Base-by-base conservation (phyloP, 2,797 vertebrate species). In the Falco peregrinus region DNA sequence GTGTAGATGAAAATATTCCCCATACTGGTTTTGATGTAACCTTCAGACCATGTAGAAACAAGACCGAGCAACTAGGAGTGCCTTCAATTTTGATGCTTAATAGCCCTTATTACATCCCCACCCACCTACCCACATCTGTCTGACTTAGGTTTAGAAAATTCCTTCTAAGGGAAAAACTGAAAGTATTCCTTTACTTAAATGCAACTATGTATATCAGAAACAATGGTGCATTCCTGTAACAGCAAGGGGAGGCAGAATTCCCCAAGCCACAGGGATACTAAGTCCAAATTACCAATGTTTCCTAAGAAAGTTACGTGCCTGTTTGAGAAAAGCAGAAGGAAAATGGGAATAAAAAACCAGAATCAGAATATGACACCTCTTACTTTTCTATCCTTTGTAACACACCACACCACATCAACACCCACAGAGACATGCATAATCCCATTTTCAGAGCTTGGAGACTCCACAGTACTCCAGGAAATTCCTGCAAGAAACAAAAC, bases 311-410 rank as follows among this genome's bases (percentile, higher is more conserved):
- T 43, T 22, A 33, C 18, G 35, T 16, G 65, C 9, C 37, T 33
- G 8, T 50, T 71, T 47, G 76, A 84, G 35, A 67, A 75, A 78
- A 79, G 64, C 76, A 78, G 16, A 61, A 10, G 48, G 31, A 41
- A 81, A 85, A 74, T 35, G 19, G 26, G 33, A 68, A 26, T 5
- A 4, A 41, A 78, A 65, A 63, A 57, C 0, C 25, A 76, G 33
- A 84, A 76, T 7, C 65, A 91, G 74, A 89, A 25, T 18, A 35
- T 48, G 28, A 63, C 53, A 35, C 2, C 18, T 94, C 98, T 98
- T 98, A 99, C 99, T 96, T 99, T 99, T 93, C 98, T 98, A 54
- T 99, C 99, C 90, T 99, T 99, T 39, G 99, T 99, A 81, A 99
- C 95, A 31, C 99, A 99, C 99, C 99, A 99, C 79, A 99, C 99